phyloP scores from a whole-genome alignment of 2,113 vertebrate genomes.

The Pheucticus melanocephalus region DNA sequence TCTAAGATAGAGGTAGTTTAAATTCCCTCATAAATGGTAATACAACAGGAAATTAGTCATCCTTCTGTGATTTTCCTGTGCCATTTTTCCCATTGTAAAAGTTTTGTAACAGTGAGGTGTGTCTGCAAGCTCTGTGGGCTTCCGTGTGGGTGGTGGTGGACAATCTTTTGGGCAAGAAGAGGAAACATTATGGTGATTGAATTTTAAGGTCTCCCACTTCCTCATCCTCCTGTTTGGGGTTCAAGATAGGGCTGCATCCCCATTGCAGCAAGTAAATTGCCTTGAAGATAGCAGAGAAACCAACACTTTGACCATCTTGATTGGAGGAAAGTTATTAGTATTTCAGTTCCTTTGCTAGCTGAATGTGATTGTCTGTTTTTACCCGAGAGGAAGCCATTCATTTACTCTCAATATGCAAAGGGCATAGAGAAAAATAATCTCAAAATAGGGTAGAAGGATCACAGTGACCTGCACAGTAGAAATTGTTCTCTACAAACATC shows the following conservation, averaged over 20 bases:
- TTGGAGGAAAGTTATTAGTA: not conserved
- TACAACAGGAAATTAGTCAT: not conserved
- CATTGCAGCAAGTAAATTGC: not conserved
- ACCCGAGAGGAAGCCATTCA: not conserved
- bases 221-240: not conserved
- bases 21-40: not conserved
- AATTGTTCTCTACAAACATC: not conserved
- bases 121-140: not conserved
- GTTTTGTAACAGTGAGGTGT: not conserved
- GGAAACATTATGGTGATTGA: fast-evolving
- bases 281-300: not conserved
- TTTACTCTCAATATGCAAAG: not conserved
- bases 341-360: not conserved
- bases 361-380: not conserved
- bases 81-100: not conserved
- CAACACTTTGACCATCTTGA: not conserved
- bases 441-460: not conserved
- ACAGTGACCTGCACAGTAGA: not conserved
- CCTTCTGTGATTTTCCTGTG: not conserved
- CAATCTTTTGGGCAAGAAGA: not conserved
- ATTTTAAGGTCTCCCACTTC: not conserved
- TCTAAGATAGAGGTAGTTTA: not conserved
- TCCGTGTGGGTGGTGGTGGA: not conserved
- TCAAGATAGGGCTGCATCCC: not conserved
- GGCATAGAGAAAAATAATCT: not conserved